Evolutionary conservation across 2,888 invertebrate genomes (phyloP).

Genomic region (Pyralis farinalis): DNA sequence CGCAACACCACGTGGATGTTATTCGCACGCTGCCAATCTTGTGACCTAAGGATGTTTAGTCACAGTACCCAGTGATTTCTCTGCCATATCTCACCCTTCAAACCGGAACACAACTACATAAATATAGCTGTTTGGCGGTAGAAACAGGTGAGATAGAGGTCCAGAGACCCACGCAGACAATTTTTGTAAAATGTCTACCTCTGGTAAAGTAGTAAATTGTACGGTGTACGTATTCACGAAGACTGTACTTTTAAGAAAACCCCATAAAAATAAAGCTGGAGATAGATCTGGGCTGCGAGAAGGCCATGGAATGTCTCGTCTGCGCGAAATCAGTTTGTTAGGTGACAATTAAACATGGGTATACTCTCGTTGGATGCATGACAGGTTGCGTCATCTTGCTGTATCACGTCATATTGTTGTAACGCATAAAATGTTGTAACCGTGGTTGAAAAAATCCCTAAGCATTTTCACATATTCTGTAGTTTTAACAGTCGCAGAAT

Average conservation of each 20-base stretch:
- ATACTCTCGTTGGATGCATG: constrained; percentile 18
- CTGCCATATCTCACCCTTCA: too few species aligned
- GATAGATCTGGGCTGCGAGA: neutral
- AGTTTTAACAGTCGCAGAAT: neutral
- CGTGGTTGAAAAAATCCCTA: neutral
- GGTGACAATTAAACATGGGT: constrained; percentile 15
- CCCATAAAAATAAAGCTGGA: neutral
- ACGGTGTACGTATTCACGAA: neutral
- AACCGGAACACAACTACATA: too few species aligned
- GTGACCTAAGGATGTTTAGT: too few species aligned
- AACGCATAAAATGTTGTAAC: constrained; percentile 15
- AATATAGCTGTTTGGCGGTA: too few species aligned
- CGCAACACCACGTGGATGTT: too few species aligned
- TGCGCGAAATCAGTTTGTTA: constrained; percentile 16
- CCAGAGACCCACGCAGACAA: too few species aligned
- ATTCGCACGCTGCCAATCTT: too few species aligned
- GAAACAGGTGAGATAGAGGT: too few species aligned
- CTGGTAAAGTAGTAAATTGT: too few species aligned
- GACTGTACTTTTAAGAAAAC: neutral
- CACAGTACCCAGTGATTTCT: too few species aligned
- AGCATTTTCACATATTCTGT: neutral
- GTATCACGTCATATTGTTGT: constrained; percentile 15
- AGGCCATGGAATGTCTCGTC: constrained; percentile 11
- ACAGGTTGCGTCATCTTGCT: constrained; percentile 20
- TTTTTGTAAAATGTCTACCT: too few species aligned